phyloP scores from a whole-genome alignment of 2,797 vertebrate species.

The Phataginus tricuspis region DNA sequence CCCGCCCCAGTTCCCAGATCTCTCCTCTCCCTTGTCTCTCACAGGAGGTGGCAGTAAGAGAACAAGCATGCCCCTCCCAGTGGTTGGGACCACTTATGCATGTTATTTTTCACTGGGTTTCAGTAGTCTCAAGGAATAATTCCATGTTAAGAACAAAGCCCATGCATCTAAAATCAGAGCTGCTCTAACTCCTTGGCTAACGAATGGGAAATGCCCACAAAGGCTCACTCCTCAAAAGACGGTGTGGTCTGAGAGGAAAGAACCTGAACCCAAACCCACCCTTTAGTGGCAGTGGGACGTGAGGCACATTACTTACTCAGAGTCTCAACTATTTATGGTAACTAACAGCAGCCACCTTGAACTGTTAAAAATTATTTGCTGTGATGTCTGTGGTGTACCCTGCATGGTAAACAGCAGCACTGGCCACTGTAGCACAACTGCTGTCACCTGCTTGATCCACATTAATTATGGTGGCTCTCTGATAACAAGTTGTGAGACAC shows the following conservation, averaged over 20 bases:
- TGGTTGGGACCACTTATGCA: background rate
- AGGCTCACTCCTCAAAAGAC: background rate
- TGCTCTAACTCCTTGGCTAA: background rate
- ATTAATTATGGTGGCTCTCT: background rate
- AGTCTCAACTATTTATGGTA: background rate
- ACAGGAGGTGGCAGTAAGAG: background rate
- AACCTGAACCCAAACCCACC: background rate
- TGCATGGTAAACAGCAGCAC: background rate
- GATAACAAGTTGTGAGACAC: background rate
- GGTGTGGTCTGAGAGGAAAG: background rate
- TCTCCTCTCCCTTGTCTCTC: background rate
- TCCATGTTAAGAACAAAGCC: background rate
- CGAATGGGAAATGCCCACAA: background rate
- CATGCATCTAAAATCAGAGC: background rate
- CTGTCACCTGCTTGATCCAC: background rate
- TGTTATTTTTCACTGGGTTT: background rate
- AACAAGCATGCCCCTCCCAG: background rate
- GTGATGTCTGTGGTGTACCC: background rate
- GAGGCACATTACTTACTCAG: background rate
- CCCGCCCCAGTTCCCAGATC: background rate
- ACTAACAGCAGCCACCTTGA: background rate
- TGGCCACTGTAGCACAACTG: background rate
- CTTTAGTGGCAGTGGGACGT: background rate
- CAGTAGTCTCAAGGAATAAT: background rate
- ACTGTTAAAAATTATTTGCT: fast-evolving